A percentile compares a stretch with the other conserved stretches of the same genome.
phyloP scores from a whole-genome alignment of 2,113 vertebrate species.

The Jacana jacana region DNA sequence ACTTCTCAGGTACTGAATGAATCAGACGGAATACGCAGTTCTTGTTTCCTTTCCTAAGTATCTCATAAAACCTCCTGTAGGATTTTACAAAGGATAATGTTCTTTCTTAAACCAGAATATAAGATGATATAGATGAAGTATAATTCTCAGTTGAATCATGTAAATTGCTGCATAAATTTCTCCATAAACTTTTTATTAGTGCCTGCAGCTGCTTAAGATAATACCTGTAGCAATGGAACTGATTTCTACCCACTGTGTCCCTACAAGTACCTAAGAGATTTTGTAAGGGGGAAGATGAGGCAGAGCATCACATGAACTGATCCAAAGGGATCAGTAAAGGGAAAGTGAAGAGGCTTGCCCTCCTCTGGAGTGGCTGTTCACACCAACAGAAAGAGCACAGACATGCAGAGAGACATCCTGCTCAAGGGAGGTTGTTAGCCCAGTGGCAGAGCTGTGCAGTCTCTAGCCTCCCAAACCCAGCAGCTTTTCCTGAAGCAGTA shows the following conservation, averaged over 20 bases:
- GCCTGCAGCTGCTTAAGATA: not conserved
- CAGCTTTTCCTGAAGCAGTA: rapidly evolving
- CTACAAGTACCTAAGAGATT: not conserved
- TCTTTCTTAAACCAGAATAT: not conserved
- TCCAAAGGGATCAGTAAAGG: no score
- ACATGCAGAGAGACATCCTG: rapidly evolving
- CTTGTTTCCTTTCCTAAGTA: not conserved
- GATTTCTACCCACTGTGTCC: not conserved
- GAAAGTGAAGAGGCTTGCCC: rapidly evolving
- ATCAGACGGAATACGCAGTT: not conserved
- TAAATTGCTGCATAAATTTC: not conserved
- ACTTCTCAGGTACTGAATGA: not conserved
- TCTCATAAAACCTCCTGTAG: not conserved
- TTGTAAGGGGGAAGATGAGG: not conserved
- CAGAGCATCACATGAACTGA: not conserved
- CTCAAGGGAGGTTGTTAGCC: not conserved
- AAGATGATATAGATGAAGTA: not conserved
- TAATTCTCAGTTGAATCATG: not conserved
- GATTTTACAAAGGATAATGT: not conserved
- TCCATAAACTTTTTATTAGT: not conserved
- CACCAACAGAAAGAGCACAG: rapidly evolving
- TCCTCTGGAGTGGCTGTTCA: not conserved
- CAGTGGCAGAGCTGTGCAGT: not conserved
- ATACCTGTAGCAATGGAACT: not conserved
- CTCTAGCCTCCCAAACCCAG: not conserved